phyloP scores from a whole-genome alignment of 2,113 vertebrate genomes.

The Pao palembangensis region DNA sequence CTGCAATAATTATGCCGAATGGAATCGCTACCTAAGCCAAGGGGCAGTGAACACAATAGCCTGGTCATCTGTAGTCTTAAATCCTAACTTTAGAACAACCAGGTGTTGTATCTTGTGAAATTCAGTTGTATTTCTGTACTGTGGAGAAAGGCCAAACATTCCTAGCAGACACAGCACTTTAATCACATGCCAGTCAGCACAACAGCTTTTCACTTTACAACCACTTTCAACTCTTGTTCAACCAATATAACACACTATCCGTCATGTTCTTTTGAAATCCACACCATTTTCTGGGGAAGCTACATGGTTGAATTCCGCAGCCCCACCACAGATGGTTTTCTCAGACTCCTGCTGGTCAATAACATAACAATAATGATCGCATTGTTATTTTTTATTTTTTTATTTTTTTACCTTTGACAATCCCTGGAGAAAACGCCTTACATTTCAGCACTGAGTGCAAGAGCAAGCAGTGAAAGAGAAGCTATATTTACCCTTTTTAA shows the following conservation, averaged over 20 bases:
- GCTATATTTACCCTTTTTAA: too few relatives aligned
- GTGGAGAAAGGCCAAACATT: slow-evolving; percentile 29
- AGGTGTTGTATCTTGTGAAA: slow-evolving; percentile 22
- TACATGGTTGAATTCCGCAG: neutral
- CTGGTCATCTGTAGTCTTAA: too few relatives aligned
- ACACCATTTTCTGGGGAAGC: neutral
- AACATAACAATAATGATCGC: slow-evolving; percentile 15
- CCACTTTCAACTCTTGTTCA: slow-evolving; percentile 6
- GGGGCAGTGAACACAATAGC: too few relatives aligned
- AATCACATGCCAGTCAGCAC: slow-evolving; percentile 33
- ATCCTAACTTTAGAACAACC: too few relatives aligned
- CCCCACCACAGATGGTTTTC: neutral
- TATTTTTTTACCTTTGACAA: slow-evolving; percentile 21
- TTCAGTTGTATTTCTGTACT: slow-evolving; percentile 40
- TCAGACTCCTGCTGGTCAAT: neutral
- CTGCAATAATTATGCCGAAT: too few relatives aligned
- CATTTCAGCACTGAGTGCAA: neutral
- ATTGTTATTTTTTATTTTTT: slow-evolving; percentile 16
- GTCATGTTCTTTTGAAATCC: neutral
- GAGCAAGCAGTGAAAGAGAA: too few relatives aligned
- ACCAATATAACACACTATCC: slow-evolving; percentile 6
- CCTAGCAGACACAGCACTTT: slow-evolving; percentile 34
- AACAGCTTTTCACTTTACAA: slow-evolving; percentile 7
- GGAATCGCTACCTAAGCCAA: too few relatives aligned
- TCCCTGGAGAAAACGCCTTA: slow-evolving; percentile 5